Percentiles rank a stretch among this genome's conserved stretches.
phyloP scores from a whole-genome alignment of 2,888 invertebrate genomes.

The Trissolcus brochymenae region DNA sequence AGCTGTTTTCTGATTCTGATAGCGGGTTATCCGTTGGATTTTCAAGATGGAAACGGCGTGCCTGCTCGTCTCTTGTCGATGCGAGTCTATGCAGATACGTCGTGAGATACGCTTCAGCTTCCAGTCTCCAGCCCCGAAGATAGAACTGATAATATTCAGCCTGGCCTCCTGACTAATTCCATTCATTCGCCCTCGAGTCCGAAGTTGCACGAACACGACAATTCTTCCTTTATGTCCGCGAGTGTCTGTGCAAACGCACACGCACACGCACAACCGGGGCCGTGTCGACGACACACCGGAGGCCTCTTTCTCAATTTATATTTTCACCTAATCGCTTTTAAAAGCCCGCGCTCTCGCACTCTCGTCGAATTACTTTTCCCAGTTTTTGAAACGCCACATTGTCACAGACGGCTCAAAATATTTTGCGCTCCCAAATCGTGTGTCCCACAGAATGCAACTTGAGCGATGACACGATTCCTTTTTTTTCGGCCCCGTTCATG shows the following conservation, averaged over 20 bases:
- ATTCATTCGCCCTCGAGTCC: conserved; percentile 71
- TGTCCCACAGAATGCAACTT: conserved; percentile 12
- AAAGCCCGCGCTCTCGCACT: conserved; percentile 20
- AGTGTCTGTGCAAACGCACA: conserved; percentile 18
- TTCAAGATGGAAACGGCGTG: no score
- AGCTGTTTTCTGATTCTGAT: no score
- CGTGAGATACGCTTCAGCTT: conserved; percentile 74
- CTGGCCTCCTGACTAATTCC: conserved; percentile 76
- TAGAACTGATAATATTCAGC: conserved; percentile 76
- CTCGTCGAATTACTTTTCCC: conserved; percentile 40
- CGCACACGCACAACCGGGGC: conserved; percentile 19
- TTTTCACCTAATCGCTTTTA: conserved; percentile 58
- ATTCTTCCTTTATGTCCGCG: conserved; percentile 38
- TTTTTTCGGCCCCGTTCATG: neutral
- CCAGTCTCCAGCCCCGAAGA: conserved; percentile 72
- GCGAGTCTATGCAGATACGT: conserved; percentile 74
- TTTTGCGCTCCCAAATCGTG: conserved; percentile 30
- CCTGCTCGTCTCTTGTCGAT: conserved; percentile 35
- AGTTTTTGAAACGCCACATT: conserved; percentile 26
- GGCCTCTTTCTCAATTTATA: conserved; percentile 50
- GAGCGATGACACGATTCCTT: conserved; percentile 22
- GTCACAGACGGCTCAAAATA: conserved; percentile 42
- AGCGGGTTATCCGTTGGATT: no score
- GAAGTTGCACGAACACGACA: conserved; percentile 59
- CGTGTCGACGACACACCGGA: conserved; percentile 47